Evolutionary conservation across 2,797 vertebrate genomes (phyloP).

Genomic region (Syndactyla subalaris): DNA sequence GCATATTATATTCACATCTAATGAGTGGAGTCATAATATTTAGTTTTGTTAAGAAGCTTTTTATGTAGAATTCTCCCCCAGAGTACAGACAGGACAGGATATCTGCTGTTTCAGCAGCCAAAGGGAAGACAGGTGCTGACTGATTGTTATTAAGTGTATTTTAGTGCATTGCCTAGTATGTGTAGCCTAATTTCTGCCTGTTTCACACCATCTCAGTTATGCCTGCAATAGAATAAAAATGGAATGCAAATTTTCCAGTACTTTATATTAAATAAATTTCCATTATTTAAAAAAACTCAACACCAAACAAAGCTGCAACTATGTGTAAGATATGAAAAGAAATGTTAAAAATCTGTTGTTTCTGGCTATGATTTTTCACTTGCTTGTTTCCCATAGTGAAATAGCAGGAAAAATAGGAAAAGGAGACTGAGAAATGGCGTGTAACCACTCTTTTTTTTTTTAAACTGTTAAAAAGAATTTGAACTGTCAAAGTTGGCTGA

Average conservation of each 20-base stretch:
- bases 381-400: not conserved
- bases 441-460: not conserved
- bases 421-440: not conserved
- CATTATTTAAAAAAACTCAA: not conserved
- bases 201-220: slow-evolving; percentile 18
- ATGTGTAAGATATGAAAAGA: not conserved
- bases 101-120: not conserved
- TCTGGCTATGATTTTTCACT: not conserved
- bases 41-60: not conserved
- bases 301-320: not conserved
- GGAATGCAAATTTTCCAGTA: slow-evolving; percentile 15
- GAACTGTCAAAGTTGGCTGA: not conserved
- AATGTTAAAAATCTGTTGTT: not conserved
- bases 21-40: not conserved
- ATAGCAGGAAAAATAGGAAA: not conserved
- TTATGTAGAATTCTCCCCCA: not conserved
- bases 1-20: not conserved
- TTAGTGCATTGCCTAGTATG: not conserved
- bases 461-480: not conserved
- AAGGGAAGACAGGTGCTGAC: not conserved
- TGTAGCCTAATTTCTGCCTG: slow-evolving; percentile 24
- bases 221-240: slow-evolving; percentile 48
- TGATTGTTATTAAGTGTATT: slow-evolving; percentile 18
- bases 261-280: slow-evolving; percentile 3
- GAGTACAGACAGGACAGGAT: not conserved